These are phyloP conservation scores for Lepidurus apus DNA, from an alignment of 1,140 invertebrate species.

Conservation along the genomic window DNA sequence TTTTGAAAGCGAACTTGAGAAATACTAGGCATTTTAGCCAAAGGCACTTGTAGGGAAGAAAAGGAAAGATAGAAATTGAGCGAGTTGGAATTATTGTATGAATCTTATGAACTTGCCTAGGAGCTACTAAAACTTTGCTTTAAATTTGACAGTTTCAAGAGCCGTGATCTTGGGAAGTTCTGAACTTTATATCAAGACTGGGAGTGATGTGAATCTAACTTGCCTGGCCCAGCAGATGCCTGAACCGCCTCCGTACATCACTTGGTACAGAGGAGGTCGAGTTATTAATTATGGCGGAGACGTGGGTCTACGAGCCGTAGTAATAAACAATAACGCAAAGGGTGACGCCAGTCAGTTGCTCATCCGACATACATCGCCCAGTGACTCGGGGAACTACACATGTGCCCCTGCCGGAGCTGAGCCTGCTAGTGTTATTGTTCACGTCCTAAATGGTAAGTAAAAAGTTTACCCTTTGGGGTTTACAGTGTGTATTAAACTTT, in stretches of 20 bases:
- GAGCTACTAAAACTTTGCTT: background rate
- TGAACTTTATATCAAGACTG: slow-evolving; percentile 78
- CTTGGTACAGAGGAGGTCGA: slow-evolving; percentile 80
- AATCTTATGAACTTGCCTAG: background rate
- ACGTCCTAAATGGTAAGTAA: slow-evolving; percentile 59
- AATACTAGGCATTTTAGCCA: too few relatives aligned
- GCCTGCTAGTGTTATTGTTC: slow-evolving; percentile 60
- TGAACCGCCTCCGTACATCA: slow-evolving; percentile 82
- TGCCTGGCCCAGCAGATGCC: slow-evolving; percentile 78
- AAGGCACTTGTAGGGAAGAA: too few relatives aligned
- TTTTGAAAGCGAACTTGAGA: too few relatives aligned
- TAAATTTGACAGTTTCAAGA: slow-evolving; percentile 64
- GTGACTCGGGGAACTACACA: slow-evolving; percentile 81
- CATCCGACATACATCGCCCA: slow-evolving; percentile 68
- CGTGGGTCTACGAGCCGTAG: slow-evolving; percentile 31
- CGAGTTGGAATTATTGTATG: too few relatives aligned
- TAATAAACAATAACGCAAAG: slow-evolving; percentile 19
- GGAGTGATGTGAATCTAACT: slow-evolving; percentile 83
- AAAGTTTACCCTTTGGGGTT: background rate
- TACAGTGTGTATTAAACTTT: slow-evolving; percentile 11
- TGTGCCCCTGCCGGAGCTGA: slow-evolving; percentile 68
- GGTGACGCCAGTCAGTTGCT: slow-evolving; percentile 73
- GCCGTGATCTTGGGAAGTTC: slow-evolving; percentile 78
- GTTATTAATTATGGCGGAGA: slow-evolving; percentile 69
- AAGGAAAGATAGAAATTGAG: too few relatives aligned